These are phyloP conservation scores for Cabera pusaria DNA, from an alignment of 2,888 invertebrate species.

Conservation along the genomic window DNA sequence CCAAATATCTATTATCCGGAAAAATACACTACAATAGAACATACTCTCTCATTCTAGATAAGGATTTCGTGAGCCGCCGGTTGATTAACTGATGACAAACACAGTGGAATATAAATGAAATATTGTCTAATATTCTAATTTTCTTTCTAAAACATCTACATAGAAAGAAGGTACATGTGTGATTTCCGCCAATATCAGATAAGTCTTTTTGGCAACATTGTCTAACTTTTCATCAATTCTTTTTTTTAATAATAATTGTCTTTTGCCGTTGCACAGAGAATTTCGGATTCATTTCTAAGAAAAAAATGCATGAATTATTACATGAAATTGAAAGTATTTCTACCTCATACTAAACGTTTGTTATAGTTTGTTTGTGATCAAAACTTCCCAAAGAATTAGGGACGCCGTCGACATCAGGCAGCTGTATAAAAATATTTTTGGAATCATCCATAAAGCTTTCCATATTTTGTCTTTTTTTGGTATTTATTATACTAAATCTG, in stretches of 20 bases:
- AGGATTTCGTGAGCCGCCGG: no score
- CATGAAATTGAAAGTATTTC: no score
- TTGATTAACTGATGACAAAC: no score
- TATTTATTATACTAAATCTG: slow-evolving; percentile 14
- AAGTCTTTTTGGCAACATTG: slow-evolving; percentile 28
- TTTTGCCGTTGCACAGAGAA: slow-evolving; percentile 9
- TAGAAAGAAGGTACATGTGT: slow-evolving; percentile 22
- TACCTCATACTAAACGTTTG: no score
- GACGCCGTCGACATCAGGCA: no score
- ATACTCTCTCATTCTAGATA: no score
- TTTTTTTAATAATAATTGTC: slow-evolving; percentile 4
- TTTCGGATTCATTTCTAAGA: slow-evolving; percentile 1
- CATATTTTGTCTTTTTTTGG: slow-evolving; percentile 16
- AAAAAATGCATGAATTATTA: no score
- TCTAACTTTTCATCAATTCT: slow-evolving; percentile 11
- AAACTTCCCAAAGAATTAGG: no score
- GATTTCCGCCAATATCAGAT: slow-evolving; percentile 18
- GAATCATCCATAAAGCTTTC: slow-evolving; percentile 4
- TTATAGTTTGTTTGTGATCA: no score
- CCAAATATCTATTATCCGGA: no score
- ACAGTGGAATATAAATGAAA: slow-evolving; percentile 11
- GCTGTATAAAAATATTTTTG: slow-evolving; percentile 12
- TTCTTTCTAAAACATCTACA: slow-evolving; percentile 11
- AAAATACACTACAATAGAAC: no score
- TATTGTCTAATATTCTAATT: not conserved